Evolutionary conservation across 2,888 invertebrate genomes (phyloP), one percentile per base, ranked within the genome.

Genomic region (Parascotia fuliginaria): DNA sequence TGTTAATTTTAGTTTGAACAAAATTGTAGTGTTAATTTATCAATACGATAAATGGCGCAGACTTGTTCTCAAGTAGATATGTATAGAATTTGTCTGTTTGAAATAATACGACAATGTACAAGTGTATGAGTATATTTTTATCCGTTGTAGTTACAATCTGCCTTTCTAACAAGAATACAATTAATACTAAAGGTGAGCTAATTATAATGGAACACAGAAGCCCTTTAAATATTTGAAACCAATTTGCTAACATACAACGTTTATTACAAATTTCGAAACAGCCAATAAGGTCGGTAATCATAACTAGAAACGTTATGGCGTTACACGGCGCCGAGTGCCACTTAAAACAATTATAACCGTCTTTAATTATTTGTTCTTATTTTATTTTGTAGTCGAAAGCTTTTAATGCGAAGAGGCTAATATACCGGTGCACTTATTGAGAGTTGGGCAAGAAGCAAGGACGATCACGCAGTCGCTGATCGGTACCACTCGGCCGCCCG

Each of bases 391-490:
- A 62, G 65, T 73, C 63, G 75, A 81, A 86, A 86, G 85, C 86
- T 88, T 84, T 87, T 88, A 88, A 84, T 79, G 73, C 73, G 83
- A 83, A 83, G 85, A 78, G 73, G 79, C 75, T 77, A 78, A 79
- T 75, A 77, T 72, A 42, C 38, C 24, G 64, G 75, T 70, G 81
- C 79, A 82, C 75, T 83, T 87, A 85, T 85, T 67, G 78, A 70
- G 29, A 49, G 79, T 89, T 87, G 83, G 67, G 89, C 81, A 88
- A 90, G 75, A 70, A 64, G 75, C 86, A 89, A 89, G 89, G 89
- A 86, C 89, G 83, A 65, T 68, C 68, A 68, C 69, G 76, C 71
- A 61, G 75, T 55, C 48, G 58, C 64, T 57, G 63, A 60, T 55
- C 57, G 68, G 68, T 67, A 71, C 58, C 54, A n/a, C n/a, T n/a